These are phyloP conservation scores for Orgyia antiqua DNA, from an alignment of 2,888 invertebrate species.

Conservation along the genomic window DNA sequence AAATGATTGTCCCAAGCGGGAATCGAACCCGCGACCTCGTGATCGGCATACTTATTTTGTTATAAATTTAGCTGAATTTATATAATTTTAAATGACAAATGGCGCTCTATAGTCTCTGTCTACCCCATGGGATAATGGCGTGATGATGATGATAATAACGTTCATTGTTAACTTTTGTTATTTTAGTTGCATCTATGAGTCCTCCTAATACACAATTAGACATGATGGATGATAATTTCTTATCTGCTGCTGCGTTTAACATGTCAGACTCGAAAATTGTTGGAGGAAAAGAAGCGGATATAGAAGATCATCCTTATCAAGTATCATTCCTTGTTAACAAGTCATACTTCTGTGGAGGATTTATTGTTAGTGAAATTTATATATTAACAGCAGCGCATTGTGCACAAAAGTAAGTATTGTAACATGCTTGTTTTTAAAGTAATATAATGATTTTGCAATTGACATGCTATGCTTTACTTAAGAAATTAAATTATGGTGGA, in stretches of 20 bases:
- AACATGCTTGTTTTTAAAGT: neutral
- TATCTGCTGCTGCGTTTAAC: neutral
- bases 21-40: too few relatives aligned
- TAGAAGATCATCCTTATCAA: constrained; percentile 60
- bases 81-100: too few relatives aligned
- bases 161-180: too few relatives aligned
- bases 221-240: neutral
- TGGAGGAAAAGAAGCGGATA: constrained; percentile 53
- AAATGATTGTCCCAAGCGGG: too few relatives aligned
- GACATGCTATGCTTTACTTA: too few relatives aligned
- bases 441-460: too few relatives aligned
- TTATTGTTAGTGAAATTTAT: constrained; percentile 60
- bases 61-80: too few relatives aligned
- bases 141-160: too few relatives aligned
- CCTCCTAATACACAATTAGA: neutral
- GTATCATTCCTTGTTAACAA: constrained; percentile 59
- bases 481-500: too few relatives aligned
- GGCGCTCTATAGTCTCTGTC: too few relatives aligned
- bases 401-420: constrained; percentile 51
- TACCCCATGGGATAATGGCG: too few relatives aligned
- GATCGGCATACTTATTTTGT: too few relatives aligned
- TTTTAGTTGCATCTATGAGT: constrained; percentile 2
- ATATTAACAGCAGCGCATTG: constrained; percentile 73
- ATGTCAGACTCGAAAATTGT: constrained; percentile 39
- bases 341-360: constrained; percentile 66